Percentiles rank a stretch among this genome's conserved stretches.
Conservation (phyloP, 1,140 invertebrate genomes). For the Dendrolimus kikuchii region DNA sequence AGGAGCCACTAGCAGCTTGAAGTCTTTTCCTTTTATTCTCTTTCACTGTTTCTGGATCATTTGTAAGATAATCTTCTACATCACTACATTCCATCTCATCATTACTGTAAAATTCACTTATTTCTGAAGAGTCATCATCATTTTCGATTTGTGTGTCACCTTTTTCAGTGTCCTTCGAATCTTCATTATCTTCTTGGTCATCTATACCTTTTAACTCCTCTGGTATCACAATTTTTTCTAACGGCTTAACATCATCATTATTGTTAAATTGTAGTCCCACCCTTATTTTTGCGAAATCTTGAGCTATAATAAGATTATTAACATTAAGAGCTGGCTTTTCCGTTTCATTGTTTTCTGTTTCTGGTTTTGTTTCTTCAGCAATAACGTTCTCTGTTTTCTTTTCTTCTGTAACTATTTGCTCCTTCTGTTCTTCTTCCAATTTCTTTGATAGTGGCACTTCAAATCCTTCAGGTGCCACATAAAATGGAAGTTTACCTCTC, state of each 20-base stretch:
- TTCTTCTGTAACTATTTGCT: constrained; percentile 33
- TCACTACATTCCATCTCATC: constrained; percentile 71
- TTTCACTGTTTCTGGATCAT: constrained; percentile 65
- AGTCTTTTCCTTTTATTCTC: constrained; percentile 55
- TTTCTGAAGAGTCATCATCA: constrained; percentile 69
- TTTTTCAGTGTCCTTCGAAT: constrained; percentile 37
- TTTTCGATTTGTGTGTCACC: constrained; percentile 68
- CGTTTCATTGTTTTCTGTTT: constrained; percentile 19
- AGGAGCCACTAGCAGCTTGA: constrained; percentile 75
- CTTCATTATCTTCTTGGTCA: constrained; percentile 44
- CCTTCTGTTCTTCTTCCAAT: constrained; percentile 19
- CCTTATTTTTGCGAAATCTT: constrained; percentile 88
- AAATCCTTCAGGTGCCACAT: constrained; percentile 87
- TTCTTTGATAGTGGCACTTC: constrained; percentile 74
- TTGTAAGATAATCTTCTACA: constrained; percentile 64
- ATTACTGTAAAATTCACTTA: constrained; percentile 77
- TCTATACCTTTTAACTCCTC: constrained; percentile 69
- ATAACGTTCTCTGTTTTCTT: constrained; percentile 23
- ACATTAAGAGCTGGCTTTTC: constrained; percentile 45
- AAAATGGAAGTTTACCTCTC: constrained; percentile 96
- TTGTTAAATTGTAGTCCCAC: constrained; percentile 82
- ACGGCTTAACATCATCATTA: constrained; percentile 77
- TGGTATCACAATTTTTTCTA: constrained; percentile 73
- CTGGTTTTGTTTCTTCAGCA: constrained; percentile 16
- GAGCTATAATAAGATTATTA: constrained; percentile 73